These are phyloP conservation scores for Galemys pyrenaicus DNA, from an alignment of 2,113 vertebrate genomes.

Conservation along the genomic window DNA sequence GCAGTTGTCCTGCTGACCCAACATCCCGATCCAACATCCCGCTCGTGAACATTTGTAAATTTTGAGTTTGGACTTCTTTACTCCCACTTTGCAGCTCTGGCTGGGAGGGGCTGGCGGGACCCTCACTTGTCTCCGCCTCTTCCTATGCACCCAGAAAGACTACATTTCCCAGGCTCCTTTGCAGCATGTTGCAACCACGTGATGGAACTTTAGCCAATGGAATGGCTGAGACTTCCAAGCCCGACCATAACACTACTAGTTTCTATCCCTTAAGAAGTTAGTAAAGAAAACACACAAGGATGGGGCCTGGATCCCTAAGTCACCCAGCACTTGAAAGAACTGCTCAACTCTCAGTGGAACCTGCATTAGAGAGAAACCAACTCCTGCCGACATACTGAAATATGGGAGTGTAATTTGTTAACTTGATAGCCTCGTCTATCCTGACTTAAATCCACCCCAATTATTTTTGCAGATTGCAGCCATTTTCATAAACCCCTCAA, in stretches of 20 bases:
- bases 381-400: not conserved
- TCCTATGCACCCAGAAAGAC: not conserved
- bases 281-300: too few relatives aligned
- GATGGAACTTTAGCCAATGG: not conserved
- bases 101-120: not conserved
- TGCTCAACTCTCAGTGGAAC: not conserved
- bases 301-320: not conserved
- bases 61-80: not conserved
- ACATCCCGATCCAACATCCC: not conserved
- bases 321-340: not conserved
- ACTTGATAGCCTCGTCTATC: not conserved
- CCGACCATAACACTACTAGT: not conserved
- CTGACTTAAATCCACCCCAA: not conserved
- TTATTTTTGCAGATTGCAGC: not conserved
- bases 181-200: not conserved
- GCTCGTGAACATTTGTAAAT: not conserved
- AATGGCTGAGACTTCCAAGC: not conserved
- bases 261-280: not conserved
- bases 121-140: not conserved
- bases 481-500: not conserved
- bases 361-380: not conserved
- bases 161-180: constrained; percentile 28
- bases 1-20: not conserved
- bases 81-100: not conserved
- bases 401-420: not conserved